Evolutionary conservation across 2,797 vertebrate genomes (phyloP), one percentile per base, ranked within the genome.

Genomic region (Erethizon dorsatum): DNA sequence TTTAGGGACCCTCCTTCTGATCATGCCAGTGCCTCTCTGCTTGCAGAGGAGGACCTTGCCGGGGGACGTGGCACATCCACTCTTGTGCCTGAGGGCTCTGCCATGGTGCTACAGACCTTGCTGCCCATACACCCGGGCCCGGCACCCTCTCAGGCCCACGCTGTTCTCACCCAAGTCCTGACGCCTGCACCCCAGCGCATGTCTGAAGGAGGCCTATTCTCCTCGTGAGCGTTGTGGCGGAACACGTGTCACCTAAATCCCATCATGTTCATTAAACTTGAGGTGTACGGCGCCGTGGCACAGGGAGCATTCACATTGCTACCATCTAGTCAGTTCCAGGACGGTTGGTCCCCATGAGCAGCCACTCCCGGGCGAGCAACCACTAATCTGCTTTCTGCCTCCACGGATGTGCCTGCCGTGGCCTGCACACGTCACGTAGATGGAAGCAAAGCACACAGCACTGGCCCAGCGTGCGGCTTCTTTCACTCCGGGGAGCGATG

Each of bases 51-150:
- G 24, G 59, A 28, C 24, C 59, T 61, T 61, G 59, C 59, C 59
- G 2, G 13, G 17, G 56, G 37, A 41, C 37, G 37, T 41, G 37
- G 37, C 37, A 41, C 37, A 41, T 41, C 37, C 37, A 41, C 37
- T 41, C 37, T 41, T 41, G 37, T 41, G 37, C 37, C 50, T 52
- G 50, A 52, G 50, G 50, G 6, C 54, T 17, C 15, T 10, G 15
- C 54, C 54, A 56, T 14, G 54, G 54, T 56, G 54, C 54, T 56
- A 26, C 2, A 33, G 59, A 84, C 31, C 77, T 69, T 0, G 1
- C 33, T 22, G 31, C 56, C 14, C 0, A 2, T 33, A 11, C 1
- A 0, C 31, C 26, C 0, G 11, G 71, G 24, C 2, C 12, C 24
- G 18, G 14, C 78, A 4, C 2, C 20, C 20, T 52, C 20, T 69